Conservation (phyloP, 2,113 vertebrate genomes). For the Nesoenas mayeri region DNA sequence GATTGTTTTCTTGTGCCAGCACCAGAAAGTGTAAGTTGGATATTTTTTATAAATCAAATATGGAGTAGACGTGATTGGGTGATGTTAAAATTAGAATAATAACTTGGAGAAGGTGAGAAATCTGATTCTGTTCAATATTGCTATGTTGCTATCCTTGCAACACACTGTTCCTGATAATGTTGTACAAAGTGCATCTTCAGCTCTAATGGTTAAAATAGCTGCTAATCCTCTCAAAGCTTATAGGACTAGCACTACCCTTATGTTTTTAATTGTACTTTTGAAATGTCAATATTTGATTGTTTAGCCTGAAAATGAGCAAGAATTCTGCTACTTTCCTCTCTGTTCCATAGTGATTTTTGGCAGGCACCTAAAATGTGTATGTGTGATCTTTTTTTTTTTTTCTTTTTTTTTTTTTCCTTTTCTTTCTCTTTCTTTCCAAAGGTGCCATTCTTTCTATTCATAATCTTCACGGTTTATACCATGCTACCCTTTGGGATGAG, state of each 20-base stretch:
- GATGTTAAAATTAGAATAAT: background rate
- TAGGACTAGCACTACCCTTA: background rate
- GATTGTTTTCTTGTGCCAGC: background rate
- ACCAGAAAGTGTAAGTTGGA: background rate
- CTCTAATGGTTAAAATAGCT: background rate
- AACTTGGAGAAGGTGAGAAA: background rate
- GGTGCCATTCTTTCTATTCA: conserved; percentile 95
- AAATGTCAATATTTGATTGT: background rate
- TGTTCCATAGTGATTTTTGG: background rate
- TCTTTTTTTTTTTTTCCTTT: background rate
- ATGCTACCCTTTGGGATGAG: conserved; percentile 90
- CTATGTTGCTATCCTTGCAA: background rate
- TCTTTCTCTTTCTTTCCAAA: conserved; percentile 46
- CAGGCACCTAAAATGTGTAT: background rate
- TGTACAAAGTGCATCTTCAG: background rate
- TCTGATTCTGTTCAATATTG: background rate
- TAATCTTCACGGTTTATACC: conserved; percentile 92
- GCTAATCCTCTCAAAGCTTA: background rate
- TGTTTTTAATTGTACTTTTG: background rate
- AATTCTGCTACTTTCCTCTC: background rate
- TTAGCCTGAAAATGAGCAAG: background rate
- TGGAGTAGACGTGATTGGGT: background rate
- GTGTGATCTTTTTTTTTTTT: background rate
- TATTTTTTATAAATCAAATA: background rate
- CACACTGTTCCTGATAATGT: background rate